Base-by-base conservation (phyloP, 2,888 invertebrate species). In the Tiliacea citrago region DNA sequence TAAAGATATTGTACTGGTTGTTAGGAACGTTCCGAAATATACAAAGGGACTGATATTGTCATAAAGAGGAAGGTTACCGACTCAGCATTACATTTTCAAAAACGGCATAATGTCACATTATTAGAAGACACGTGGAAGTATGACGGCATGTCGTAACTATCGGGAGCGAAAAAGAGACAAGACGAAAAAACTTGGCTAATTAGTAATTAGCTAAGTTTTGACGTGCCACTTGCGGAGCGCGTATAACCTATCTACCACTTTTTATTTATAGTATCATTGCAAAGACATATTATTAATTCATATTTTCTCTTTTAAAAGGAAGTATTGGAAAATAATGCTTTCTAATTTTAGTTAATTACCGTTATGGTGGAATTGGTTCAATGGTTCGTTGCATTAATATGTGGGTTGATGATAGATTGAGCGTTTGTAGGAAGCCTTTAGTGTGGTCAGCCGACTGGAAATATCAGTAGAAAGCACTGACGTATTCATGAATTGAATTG, bases 401-500 rank as follows among this genome's bases (percentile, higher is more conserved):
- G 72, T 76, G n/a, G 47, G 61, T 68, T 76, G 75, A 73, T 75
- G 72, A 66, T 67, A 76, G 60, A 70, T 73, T 75, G 69, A 66
- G 39, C 55, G 61, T 58, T 73, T 61, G 58, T 57, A 51, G 53
- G 62, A 69, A 73, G 62, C 63, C 49, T 67, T 82, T 73, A 82
- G 16, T 39, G 68, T 77, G 60, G 47, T 60, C 73, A 87, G 13
- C 71, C 24, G 66, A 76, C 68, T 71, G 77, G 63, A 71, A 82
- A 82, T 55, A 53, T 47, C 51, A 42, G 42, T 63, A 55, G 71
- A 84, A 76, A 77, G 35, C 66, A 63, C 5, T 51, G 66, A 57
- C 16, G 57, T 57, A 29, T 49, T 47, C 35, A 55, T 76, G 35
- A 24, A 60, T 53, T 58, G 2, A 61, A 53, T 24, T 47, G 45